Conservation (phyloP, 2,888 invertebrate species). For the Gonocerus acuteangulatus region DNA sequence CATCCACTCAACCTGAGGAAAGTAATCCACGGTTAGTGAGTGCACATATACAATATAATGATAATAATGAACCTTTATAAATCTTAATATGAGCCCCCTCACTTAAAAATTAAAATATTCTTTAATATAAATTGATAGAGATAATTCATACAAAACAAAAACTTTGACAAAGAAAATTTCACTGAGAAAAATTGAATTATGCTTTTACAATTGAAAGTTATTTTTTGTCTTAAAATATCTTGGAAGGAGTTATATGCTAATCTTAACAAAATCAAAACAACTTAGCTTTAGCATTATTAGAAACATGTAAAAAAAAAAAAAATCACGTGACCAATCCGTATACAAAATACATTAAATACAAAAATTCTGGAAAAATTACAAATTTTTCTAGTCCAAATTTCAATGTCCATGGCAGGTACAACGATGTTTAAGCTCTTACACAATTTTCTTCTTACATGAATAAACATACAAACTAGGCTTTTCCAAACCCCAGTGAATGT, state of each 20-base stretch:
- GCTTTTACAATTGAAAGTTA: conserved; percentile 5
- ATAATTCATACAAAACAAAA: conserved; percentile 3
- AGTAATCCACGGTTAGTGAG: conserved; percentile 48
- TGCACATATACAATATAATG: conserved; percentile 29
- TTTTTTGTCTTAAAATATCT: not conserved
- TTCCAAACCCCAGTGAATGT: conserved; percentile 10
- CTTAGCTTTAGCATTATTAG: too few species aligned
- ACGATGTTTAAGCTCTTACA: not conserved
- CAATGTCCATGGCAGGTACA: conserved; percentile 6
- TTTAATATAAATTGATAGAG: not conserved
- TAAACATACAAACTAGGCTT: conserved; percentile 9
- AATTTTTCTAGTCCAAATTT: conserved; percentile 7
- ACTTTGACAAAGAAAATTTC: conserved; percentile 9
- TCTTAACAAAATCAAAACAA: not conserved
- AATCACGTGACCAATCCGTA: conserved; percentile 23
- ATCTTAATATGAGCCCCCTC: not conserved
- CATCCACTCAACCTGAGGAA: conserved; percentile 47
- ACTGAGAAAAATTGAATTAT: not conserved
- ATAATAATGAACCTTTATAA: conserved; percentile 13
- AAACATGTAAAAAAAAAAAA: not conserved
- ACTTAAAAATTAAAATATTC: not conserved
- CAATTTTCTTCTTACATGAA: conserved; percentile 9
- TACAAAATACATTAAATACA: conserved; percentile 19
- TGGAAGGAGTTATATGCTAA: conserved; percentile 11
- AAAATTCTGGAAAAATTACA: conserved; percentile 13